Evolutionary conservation across 2,797 vertebrate genomes (phyloP), one percentile per base, ranked within the genome.

Genomic region (Podarcis lilfordi): DNA sequence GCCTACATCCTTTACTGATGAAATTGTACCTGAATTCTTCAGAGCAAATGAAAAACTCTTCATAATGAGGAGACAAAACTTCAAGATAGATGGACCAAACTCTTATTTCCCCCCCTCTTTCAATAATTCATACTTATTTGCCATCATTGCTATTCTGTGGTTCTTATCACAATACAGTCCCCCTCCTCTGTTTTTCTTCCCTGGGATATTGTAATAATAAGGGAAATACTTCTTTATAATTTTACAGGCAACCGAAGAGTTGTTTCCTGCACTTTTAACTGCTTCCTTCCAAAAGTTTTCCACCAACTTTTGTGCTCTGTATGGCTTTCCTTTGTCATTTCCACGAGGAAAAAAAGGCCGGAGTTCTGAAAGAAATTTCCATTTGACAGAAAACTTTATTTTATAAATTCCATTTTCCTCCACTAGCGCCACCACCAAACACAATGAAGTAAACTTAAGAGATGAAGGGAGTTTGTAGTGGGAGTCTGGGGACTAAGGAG

Each of bases 281-380:
- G 59, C 5, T 40, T 27, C 29, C 9, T n/a, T 2, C n/a, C 43
- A 69, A 66, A 29, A 55, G 40, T 75, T 80, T 55, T 9, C 37
- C 4, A 25, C 15, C 35, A 74, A n/a, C 37, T 66, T 45, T 43
- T 37, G 35, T 2, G 3, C 8, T 83, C 35, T 1, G 11, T 37
- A 23, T 37, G 61, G 23, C n/a, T 35, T 80, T 45, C 55, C 35
- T 89, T 85, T 80, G 29, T 69, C 23, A 29, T 75, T 87, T 64
- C 10, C 2, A n/a, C n/a, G 9, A 81, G 2, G 13, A 21, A 81
- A 37, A 29, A 66, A 85, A 35, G 35, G 3, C 66, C 10, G 29
- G 3, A 50, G 50, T 64, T 85, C 76, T 50, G 76, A 85, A 68
- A 43, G 11, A n/a, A 85, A 85, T 85, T 89, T 89, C 69, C n/a